Percentiles rank a stretch among this genome's conserved stretches.
These are phyloP conservation scores for Eupithecia exiguata DNA, from an alignment of 2,888 invertebrate genomes.

Conservation along the genomic window DNA sequence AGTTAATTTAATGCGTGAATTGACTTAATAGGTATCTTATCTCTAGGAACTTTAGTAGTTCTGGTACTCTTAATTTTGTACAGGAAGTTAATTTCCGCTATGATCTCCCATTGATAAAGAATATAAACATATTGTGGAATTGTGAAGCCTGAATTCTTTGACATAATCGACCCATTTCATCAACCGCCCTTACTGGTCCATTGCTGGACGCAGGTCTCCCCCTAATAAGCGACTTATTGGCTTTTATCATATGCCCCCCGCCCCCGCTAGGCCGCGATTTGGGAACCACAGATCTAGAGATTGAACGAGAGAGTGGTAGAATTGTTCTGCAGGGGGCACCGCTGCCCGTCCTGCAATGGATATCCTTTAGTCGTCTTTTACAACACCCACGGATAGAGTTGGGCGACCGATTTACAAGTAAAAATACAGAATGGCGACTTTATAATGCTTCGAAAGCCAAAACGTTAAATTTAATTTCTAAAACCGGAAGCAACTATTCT, in stretches of 20 bases:
- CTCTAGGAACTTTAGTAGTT: not conserved
- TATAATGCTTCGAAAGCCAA: not conserved
- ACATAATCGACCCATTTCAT: not conserved
- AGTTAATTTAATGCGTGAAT: not conserved
- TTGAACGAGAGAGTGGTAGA: too few relatives aligned
- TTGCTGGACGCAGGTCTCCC: too few relatives aligned
- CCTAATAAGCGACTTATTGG: too few relatives aligned
- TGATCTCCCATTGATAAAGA: not conserved
- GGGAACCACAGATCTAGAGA: too few relatives aligned
- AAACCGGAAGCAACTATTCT: constrained; percentile 5
- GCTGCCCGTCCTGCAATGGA: too few relatives aligned
- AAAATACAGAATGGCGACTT: not conserved
- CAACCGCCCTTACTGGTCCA: too few relatives aligned
- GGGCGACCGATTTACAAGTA: not conserved
- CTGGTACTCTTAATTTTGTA: not conserved
- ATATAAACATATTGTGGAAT: not conserved
- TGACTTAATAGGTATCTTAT: not conserved
- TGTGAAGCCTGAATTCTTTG: not conserved
- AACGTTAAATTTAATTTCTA: not conserved
- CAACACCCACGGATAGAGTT: too few relatives aligned
- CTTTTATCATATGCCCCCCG: too few relatives aligned
- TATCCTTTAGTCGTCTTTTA: too few relatives aligned
- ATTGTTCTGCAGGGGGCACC: too few relatives aligned
- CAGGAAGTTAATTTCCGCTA: not conserved
- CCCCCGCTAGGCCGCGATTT: too few relatives aligned